These are phyloP conservation scores for Epinotia brunnichana DNA, from an alignment of 2,888 invertebrate genomes.

Conservation along the genomic window DNA sequence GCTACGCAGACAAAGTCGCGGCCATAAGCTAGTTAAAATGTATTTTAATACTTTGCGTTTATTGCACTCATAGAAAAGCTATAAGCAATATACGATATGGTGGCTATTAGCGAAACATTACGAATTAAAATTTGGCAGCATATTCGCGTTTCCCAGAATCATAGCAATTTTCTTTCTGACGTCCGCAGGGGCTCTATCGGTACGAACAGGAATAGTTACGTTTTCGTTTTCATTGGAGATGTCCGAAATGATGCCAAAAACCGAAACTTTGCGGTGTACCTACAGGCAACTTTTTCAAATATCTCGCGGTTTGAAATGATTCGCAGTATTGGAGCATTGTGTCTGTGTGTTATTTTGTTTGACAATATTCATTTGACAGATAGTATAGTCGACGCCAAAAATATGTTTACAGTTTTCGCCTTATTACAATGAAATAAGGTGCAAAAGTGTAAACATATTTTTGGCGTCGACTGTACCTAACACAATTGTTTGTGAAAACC, in stretches of 20 bases:
- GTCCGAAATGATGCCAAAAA: conserved; percentile 10
- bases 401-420: no score
- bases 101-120: conserved; percentile 59
- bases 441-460: no score
- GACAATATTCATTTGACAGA: no score
- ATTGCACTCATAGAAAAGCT: conserved; percentile 17
- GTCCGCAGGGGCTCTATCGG: conserved; percentile 55
- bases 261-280: not conserved
- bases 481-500: no score
- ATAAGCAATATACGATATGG: conserved; percentile 48
- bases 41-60: conserved; percentile 17
- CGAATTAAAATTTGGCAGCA: conserved; percentile 75
- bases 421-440: no score
- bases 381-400: no score
- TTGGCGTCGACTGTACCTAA: no score
- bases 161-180: conserved; percentile 60
- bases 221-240: conserved; percentile 13
- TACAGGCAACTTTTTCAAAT: not conserved
- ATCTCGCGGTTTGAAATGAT: not conserved
- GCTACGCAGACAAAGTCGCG: not conserved
- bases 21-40: not conserved
- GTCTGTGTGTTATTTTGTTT: no score
- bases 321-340: not conserved
- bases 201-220: conserved; percentile 42
- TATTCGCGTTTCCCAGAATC: conserved; percentile 69